Conservation (phyloP, 1,140 invertebrate genomes). For the Drosophila truncata region DNA sequence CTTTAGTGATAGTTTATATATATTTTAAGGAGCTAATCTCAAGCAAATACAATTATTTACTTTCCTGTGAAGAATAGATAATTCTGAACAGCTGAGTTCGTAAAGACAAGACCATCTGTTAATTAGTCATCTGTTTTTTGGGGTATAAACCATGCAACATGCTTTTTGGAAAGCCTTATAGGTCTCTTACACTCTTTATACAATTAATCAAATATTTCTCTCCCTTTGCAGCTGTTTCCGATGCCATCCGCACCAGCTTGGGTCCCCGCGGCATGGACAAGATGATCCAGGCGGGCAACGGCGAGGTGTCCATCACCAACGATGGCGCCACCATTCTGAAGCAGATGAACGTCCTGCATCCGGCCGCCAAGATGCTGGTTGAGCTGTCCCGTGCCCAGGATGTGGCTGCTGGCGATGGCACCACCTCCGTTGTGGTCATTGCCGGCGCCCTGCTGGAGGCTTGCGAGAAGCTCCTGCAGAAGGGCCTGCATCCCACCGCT, state of each 20-base stretch:
- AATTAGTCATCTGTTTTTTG: constrained; percentile 9
- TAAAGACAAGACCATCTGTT: neutral
- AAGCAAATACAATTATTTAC: neutral
- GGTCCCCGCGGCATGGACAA: constrained; percentile 99
- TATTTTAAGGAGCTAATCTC: rapidly evolving
- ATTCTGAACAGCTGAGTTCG: neutral
- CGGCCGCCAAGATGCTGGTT: constrained; percentile 99
- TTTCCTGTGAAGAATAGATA: neutral
- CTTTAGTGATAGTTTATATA: neutral
- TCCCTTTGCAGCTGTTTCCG: constrained; percentile 94
- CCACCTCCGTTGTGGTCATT: constrained; percentile 98
- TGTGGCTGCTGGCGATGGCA: constrained; percentile 99
- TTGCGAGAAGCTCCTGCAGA: constrained; percentile 95
- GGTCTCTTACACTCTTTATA: neutral
- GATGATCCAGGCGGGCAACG: constrained; percentile 99
- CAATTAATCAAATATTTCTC: neutral
- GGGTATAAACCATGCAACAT: neutral
- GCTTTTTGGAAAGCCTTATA: no score
- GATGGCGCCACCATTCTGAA: constrained; percentile 99
- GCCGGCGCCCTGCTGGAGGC: constrained; percentile 98
- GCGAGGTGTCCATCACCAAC: constrained; percentile 99
- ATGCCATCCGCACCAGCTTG: constrained; percentile 99
- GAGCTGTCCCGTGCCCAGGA: constrained; percentile 99
- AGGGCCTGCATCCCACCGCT: constrained; percentile 98
- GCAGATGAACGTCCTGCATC: constrained; percentile 99